Conservation (phyloP, 2,113 vertebrate genomes). For the Cryptomyrus ogoouensis region DNA sequence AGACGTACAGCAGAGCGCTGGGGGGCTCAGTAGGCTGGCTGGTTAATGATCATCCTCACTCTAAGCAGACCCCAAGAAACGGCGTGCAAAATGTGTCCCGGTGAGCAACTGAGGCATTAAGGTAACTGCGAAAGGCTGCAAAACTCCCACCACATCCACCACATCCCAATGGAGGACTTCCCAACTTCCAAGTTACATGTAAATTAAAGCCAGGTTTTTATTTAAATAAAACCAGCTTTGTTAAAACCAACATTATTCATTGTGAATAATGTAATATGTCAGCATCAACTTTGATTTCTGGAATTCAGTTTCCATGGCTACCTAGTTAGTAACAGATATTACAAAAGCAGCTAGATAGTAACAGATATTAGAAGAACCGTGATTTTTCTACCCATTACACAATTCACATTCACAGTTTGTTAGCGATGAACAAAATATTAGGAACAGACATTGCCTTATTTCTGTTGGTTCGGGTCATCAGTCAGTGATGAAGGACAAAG, state of each 20-base stretch:
- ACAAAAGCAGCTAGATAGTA: background rate
- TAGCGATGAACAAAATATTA: background rate
- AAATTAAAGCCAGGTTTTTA: background rate
- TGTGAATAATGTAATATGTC: background rate
- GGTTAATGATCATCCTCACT: background rate
- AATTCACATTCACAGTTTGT: background rate
- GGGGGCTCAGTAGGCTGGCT: background rate
- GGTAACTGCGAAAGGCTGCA: background rate
- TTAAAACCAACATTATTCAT: background rate
- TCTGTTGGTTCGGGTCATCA: background rate
- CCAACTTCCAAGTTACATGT: background rate
- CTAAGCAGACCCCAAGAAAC: background rate
- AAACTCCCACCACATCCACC: background rate
- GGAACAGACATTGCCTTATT: background rate
- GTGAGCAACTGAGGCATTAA: background rate
- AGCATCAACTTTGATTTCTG: background rate
- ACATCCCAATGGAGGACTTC: background rate
- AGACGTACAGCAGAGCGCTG: background rate
- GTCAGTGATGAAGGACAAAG: background rate
- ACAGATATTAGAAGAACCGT: background rate
- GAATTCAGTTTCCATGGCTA: background rate
- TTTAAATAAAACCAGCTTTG: background rate
- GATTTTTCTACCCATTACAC: background rate
- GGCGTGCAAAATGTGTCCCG: background rate
- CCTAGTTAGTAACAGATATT: background rate